These are phyloP conservation scores for Tetramorium bicarinatum DNA, from an alignment of 2,888 invertebrate genomes.

Conservation along the genomic window DNA sequence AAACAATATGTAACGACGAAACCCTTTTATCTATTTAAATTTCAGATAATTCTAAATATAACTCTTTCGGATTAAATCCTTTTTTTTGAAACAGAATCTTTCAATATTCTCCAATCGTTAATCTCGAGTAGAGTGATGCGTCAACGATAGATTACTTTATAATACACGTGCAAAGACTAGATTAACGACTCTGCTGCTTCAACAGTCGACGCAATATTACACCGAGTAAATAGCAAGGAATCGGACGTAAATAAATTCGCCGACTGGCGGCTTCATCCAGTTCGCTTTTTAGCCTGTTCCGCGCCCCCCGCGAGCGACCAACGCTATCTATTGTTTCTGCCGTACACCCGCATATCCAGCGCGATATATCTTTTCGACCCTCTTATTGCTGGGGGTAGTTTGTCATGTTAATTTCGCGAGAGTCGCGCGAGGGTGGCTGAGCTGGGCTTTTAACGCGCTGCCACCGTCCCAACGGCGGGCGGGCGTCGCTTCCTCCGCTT, in stretches of 20 bases:
- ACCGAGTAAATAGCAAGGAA: constrained; percentile 65
- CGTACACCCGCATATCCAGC: constrained; percentile 85
- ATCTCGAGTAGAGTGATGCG: not conserved
- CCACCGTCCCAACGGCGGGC: constrained; percentile 81
- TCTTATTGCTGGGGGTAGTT: constrained; percentile 86
- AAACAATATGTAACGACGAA: not conserved
- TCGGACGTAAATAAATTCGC: constrained; percentile 5
- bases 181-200: constrained; percentile 53
- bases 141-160: not conserved
- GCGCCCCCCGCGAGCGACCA: constrained; percentile 53
- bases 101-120: not conserved
- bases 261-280: constrained; percentile 60
- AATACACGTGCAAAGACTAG: constrained; percentile 9
- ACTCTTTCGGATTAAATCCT: not conserved
- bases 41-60: not conserved
- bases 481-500: constrained; percentile 46
- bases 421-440: constrained; percentile 82
- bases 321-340: constrained; percentile 85
- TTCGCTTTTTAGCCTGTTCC: constrained; percentile 70
- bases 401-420: constrained; percentile 86
- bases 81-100: not conserved
- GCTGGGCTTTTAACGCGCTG: constrained; percentile 86
- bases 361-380: constrained; percentile 85
- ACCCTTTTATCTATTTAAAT: not conserved
- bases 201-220: constrained; percentile 54